Percentiles rank a stretch among this genome's conserved stretches.
These are phyloP conservation scores for Proteles cristata DNA, from an alignment of 2,113 vertebrate species.

Conservation along the genomic window DNA sequence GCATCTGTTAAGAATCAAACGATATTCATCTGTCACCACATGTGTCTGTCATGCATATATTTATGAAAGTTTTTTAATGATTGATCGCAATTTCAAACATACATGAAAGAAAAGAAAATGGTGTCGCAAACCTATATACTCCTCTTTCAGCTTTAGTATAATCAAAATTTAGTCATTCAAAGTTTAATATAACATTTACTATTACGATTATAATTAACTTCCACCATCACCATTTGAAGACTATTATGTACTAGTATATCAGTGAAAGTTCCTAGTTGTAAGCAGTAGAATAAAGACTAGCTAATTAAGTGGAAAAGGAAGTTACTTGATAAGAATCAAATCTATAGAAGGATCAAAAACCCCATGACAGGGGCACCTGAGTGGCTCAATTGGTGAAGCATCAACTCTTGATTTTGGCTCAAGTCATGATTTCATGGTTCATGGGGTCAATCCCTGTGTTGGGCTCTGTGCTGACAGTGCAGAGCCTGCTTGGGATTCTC, in stretches of 20 bases:
- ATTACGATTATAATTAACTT: not conserved
- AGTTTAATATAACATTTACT: not conserved
- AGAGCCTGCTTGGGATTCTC: too few species aligned
- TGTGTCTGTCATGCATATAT: not conserved
- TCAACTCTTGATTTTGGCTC: too few species aligned
- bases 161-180: not conserved
- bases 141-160: not conserved
- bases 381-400: too few species aligned
- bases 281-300: not conserved
- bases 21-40: not conserved
- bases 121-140: not conserved
- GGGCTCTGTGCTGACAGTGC: too few species aligned
- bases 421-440: too few species aligned
- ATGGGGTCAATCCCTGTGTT: too few species aligned
- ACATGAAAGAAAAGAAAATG: not conserved
- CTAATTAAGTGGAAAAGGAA: not conserved
- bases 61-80: slow-evolving; percentile 28
- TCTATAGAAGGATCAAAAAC: not conserved
- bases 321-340: slow-evolving; percentile 24
- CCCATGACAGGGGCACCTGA: not conserved
- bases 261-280: not conserved
- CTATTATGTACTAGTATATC: not conserved
- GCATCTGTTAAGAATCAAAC: not conserved
- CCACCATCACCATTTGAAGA: not conserved
- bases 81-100: not conserved